These are phyloP conservation scores for Chironomus striatipennis DNA, from an alignment of 1,140 invertebrate genomes.

Conservation along the genomic window DNA sequence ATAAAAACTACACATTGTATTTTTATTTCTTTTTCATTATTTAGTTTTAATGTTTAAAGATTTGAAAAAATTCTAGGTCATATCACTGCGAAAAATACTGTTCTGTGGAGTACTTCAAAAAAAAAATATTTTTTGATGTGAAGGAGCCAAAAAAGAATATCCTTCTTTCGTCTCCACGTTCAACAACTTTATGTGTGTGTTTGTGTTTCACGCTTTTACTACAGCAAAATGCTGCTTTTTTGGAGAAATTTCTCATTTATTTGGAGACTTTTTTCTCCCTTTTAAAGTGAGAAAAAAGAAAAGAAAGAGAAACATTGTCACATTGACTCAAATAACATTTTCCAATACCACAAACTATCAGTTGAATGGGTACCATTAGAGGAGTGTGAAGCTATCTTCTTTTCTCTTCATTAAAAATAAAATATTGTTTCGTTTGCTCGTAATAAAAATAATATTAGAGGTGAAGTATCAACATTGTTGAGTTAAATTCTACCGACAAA, in stretches of 20 bases:
- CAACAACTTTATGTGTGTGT: constrained; percentile 13
- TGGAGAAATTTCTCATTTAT: background rate
- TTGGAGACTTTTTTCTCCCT: constrained; percentile 19
- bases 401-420: too few species aligned
- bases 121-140: constrained; percentile 15
- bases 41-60: background rate
- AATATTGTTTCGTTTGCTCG: too few species aligned
- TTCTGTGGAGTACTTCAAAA: constrained; percentile 2
- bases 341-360: background rate
- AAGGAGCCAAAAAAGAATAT: background rate
- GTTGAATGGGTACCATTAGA: background rate
- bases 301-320: background rate
- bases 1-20: too few species aligned
- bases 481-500: too few species aligned
- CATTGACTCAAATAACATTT: background rate
- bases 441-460: too few species aligned
- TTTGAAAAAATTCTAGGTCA: background rate
- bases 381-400: too few species aligned
- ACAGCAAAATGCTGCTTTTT: background rate
- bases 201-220: constrained; percentile 3
- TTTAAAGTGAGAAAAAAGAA: background rate
- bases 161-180: background rate
- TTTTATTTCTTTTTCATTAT: too few species aligned
- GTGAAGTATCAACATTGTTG: too few species aligned
- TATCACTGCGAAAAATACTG: constrained; percentile 8